Base-by-base conservation (phyloP, 2,113 vertebrate species). In the Anoplopoma fimbria region DNA sequence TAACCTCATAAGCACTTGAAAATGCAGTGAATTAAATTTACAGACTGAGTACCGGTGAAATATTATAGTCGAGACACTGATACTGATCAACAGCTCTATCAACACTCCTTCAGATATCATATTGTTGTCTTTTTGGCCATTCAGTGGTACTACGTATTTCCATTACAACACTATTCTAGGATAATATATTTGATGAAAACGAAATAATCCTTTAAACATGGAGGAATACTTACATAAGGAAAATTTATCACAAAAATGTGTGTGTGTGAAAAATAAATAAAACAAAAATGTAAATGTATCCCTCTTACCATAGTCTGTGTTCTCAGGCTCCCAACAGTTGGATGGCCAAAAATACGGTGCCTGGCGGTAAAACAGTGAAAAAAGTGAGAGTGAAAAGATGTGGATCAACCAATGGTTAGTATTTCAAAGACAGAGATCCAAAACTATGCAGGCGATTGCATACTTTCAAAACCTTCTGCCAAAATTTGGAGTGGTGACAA, bases 331-430 rank as follows among this genome's bases (percentile, higher is more conserved):
- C 93, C 93, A 94, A 9, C 93, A 92, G 87, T 94, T 89, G 31
- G 93, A 94, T 0, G 90, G 91, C 93, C 93, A 94, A 85, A 94
- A 94, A 78, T 94, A 94, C 0, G 97, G 97, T 58, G 97, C 97
- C 97, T 99, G 91, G 81, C 3, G 81, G 61, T 4, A 34, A 81
- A 73, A 69, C 5, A 71, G 38, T 21, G 14, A 33, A 60, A n/a
- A 84, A 64, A 63, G 36, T 40, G 27, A 57, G 27, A 73, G 12
- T 62, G 15, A 15, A 68, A 25, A 64, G 31, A 27, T 1, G 17
- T 40, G 2, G n/a, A 25, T 76, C 14, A 47, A 23, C 4, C 57
- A 31, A 25, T 2, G 67, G 29, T 57, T 36, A 29, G 31, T n/a
- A 19, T 42, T 45, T 57, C 17, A 69, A 33, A 40, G 21, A 53